A percentile compares a stretch with the other conserved stretches of the same genome.
Conservation (phyloP, 23 tunicate species). For the Diplosoma virens region DNA sequence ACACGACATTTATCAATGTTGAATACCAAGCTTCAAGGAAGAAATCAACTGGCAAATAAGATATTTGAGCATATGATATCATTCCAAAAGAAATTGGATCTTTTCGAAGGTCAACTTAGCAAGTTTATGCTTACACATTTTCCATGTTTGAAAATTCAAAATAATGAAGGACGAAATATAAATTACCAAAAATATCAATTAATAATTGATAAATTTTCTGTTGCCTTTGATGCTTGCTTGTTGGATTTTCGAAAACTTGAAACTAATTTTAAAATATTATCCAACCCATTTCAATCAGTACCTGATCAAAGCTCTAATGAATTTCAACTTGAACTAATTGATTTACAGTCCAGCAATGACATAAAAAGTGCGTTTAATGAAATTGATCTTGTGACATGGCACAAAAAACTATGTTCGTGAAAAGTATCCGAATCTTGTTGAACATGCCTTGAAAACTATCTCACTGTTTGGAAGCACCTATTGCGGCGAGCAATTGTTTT, state of each 20-base stretch:
- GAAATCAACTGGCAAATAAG: slow-evolving; percentile 24
- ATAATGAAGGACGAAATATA: slow-evolving; percentile 7
- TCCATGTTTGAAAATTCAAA: slow-evolving; percentile 21
- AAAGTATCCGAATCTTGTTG: no score
- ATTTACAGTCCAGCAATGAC: not conserved
- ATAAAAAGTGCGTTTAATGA: no score
- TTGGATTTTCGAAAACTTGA: not conserved
- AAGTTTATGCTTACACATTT: not conserved
- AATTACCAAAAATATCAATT: not conserved
- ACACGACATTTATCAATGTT: slow-evolving; percentile 27
- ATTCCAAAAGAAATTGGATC: slow-evolving; percentile 11
- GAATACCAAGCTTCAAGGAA: slow-evolving; percentile 33
- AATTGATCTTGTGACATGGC: no score
- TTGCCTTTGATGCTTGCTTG: not conserved
- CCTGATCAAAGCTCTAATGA: not conserved
- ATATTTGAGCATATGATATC: slow-evolving; percentile 24
- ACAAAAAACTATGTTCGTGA: no score
- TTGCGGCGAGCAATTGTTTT: no score
- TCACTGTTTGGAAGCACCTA: no score
- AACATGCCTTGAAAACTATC: no score
- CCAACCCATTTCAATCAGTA: not conserved
- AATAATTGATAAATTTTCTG: not conserved
- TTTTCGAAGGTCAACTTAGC: not conserved
- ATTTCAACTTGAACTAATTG: not conserved
- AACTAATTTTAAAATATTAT: no score